Conservation (phyloP, 2,797 vertebrate genomes). For the Perodicticus potto region DNA sequence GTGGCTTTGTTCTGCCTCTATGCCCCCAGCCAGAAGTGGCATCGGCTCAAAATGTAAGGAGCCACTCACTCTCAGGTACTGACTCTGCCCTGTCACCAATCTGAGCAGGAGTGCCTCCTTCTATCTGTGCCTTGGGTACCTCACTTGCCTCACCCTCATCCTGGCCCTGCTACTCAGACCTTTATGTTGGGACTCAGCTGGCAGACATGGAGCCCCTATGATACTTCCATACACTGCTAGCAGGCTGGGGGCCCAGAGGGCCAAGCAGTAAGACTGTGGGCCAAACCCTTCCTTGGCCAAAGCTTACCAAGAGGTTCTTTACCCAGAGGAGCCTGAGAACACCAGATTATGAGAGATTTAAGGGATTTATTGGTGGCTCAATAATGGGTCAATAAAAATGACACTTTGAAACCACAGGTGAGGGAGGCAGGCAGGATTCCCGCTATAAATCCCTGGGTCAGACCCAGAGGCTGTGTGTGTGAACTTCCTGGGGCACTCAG, state of each 20-base stretch:
- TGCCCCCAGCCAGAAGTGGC: not conserved
- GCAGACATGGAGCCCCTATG: not conserved
- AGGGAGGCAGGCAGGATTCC: not conserved
- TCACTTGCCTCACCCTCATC: not conserved
- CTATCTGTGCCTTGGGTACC: not conserved
- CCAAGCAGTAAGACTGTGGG: not conserved
- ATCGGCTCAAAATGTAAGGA: not conserved
- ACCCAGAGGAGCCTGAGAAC: not conserved
- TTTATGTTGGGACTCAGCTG: not conserved
- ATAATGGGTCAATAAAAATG: not conserved
- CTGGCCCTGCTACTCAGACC: not conserved
- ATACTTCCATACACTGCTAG: not conserved
- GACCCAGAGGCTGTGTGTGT: not conserved
- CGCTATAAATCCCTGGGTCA: not conserved
- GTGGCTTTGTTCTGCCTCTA: not conserved
- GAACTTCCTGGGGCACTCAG: not conserved
- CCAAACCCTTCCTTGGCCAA: not conserved
- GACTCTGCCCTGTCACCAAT: too few relatives aligned
- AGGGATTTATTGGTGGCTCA: slow-evolving; percentile 1
- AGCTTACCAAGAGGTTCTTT: not conserved
- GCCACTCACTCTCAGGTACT: not conserved
- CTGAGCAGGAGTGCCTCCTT: not conserved
- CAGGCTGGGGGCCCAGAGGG: not conserved
- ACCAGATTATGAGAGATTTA: slow-evolving; percentile 41
- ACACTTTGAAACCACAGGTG: not conserved